phyloP scores from a whole-genome alignment of 1,140 invertebrate species.

The Nixonia krombeini region DNA sequence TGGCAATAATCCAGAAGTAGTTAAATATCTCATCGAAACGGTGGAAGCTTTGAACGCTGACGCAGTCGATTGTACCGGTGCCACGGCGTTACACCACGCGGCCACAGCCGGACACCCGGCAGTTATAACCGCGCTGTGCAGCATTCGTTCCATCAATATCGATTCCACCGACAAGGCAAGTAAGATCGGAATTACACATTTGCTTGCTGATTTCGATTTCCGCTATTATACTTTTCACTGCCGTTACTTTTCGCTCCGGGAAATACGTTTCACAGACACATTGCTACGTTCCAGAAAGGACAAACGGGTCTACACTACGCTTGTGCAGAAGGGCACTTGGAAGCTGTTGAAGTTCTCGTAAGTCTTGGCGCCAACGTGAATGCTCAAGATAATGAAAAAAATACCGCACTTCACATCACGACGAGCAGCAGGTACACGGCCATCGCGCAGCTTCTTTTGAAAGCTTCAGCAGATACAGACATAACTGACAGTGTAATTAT shows the following conservation, averaged over 20 bases:
- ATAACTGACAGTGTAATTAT: slow-evolving; percentile 70
- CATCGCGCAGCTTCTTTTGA: slow-evolving; percentile 80
- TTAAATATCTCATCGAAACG: slow-evolving; percentile 75
- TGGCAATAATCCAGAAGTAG: slow-evolving; percentile 77
- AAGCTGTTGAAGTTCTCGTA: slow-evolving; percentile 78
- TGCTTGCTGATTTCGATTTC: no score
- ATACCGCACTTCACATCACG: slow-evolving; percentile 85
- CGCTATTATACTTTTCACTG: no score
- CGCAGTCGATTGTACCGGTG: slow-evolving; percentile 71
- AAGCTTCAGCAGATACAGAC: slow-evolving; percentile 74
- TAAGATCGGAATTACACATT: not conserved
- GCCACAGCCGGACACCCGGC: slow-evolving; percentile 67
- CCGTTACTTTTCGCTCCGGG: no score
- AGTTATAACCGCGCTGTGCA: slow-evolving; percentile 75
- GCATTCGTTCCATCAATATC: slow-evolving; percentile 75
- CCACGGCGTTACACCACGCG: slow-evolving; percentile 70
- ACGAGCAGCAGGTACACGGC: slow-evolving; percentile 83
- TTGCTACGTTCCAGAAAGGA: slow-evolving; percentile 73
- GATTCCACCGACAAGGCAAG: slow-evolving; percentile 73
- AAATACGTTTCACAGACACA: no score
- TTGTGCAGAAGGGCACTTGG: slow-evolving; percentile 80
- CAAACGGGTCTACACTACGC: slow-evolving; percentile 82
- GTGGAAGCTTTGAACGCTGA: slow-evolving; percentile 78
- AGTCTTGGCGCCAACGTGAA: slow-evolving; percentile 74
- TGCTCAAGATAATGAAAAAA: slow-evolving; percentile 81